Percentiles rank a stretch among this genome's conserved stretches.
phyloP scores from a whole-genome alignment of 2,113 vertebrate species.

The Poecile atricapillus region DNA sequence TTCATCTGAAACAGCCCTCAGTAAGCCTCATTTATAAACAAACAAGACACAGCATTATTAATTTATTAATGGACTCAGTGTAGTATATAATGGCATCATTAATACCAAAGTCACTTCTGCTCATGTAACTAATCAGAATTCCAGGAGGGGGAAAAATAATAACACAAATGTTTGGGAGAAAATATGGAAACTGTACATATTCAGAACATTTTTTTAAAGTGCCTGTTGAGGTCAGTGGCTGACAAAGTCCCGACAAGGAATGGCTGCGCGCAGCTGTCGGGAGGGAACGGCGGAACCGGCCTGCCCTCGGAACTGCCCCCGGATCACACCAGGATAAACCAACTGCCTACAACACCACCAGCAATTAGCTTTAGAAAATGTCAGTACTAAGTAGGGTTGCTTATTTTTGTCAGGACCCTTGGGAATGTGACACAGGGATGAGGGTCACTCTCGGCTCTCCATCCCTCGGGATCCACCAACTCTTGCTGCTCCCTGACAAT shows the following conservation, averaged over 20 bases:
- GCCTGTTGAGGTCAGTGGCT: background rate
- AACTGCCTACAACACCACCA: background rate
- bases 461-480: background rate
- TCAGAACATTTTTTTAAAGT: background rate
- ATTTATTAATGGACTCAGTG: conserved; percentile 73
- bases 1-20: conserved; percentile 64
- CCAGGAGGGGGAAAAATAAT: conserved; percentile 30
- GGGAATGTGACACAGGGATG: background rate
- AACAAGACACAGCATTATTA: conserved; percentile 60
- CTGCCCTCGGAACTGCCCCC: background rate
- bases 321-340: background rate
- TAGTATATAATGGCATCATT: conserved; percentile 64
- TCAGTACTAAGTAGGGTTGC: background rate
- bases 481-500: background rate
- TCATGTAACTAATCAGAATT: conserved; percentile 67
- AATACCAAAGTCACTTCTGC: conserved; percentile 64
- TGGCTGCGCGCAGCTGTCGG: fast-evolving
- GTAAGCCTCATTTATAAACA: conserved; percentile 66
- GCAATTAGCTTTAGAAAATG: background rate
- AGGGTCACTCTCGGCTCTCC: background rate
- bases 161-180: conserved; percentile 41
- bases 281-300: fast-evolving
- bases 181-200: background rate
- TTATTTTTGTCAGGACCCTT: background rate
- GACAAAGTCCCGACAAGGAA: background rate